These are phyloP conservation scores for Capitulum mitella DNA, from an alignment of 2,888 invertebrate genomes.

Conservation along the genomic window DNA sequence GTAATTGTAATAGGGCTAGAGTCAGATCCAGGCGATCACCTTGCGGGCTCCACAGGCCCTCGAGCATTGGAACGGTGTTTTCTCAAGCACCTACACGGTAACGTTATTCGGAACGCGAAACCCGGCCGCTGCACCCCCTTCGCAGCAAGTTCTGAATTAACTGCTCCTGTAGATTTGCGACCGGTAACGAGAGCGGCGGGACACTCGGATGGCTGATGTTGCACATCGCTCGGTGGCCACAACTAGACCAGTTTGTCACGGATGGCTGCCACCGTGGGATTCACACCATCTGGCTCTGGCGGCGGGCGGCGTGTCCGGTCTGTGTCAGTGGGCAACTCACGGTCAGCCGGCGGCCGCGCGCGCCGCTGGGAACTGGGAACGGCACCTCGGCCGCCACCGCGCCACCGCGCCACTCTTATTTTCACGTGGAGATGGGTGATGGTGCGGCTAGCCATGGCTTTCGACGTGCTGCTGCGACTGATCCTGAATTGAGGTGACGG, in stretches of 20 bases:
- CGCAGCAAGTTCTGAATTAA: no score
- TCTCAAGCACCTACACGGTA: no score
- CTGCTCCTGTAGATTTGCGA: no score
- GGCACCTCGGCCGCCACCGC: not conserved
- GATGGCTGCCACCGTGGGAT: not conserved
- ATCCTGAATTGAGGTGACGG: no score
- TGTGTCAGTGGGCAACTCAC: not conserved
- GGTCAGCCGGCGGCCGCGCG: not conserved
- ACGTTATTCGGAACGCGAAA: no score
- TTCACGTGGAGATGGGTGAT: not conserved
- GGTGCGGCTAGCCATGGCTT: not conserved
- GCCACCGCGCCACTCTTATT: constrained; percentile 7
- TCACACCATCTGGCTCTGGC: not conserved
- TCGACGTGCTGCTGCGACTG: not conserved
- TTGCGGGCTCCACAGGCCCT: no score
- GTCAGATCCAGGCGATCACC: no score
- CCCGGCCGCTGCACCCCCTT: no score
- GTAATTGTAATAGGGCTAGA: no score
- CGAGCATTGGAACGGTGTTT: no score
- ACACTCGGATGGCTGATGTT: not conserved
- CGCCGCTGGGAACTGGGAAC: no score
- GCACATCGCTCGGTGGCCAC: not conserved
- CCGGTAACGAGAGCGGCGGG: no score
- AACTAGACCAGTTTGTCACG: not conserved
- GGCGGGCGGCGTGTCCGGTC: not conserved